Percentiles rank a stretch among this genome's conserved stretches.
These are phyloP conservation scores for Contarinia nasturtii DNA, from an alignment of 1,140 invertebrate species.

Conservation along the genomic window DNA sequence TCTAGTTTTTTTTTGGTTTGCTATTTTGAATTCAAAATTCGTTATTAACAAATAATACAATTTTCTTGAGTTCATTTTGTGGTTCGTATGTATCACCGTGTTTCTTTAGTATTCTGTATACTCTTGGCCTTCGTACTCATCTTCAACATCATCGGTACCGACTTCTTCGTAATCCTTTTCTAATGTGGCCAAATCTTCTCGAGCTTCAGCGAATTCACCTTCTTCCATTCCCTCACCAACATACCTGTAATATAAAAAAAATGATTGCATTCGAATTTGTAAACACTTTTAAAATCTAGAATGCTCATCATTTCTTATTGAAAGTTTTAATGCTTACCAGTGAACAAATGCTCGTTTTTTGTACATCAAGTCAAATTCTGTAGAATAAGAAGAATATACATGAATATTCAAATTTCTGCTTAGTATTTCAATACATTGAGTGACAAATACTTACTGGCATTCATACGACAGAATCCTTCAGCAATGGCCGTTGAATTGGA, in stretches of 20 bases:
- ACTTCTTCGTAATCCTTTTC: slow-evolving; percentile 31
- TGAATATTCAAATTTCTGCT: no score
- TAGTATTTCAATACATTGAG: no score
- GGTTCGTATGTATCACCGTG: no score
- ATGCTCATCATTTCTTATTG: slow-evolving; percentile 28
- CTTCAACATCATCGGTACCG: slow-evolving; percentile 8
- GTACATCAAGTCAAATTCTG: slow-evolving; percentile 49
- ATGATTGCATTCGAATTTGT: slow-evolving; percentile 34
- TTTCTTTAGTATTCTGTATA: no score
- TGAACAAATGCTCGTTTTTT: slow-evolving; percentile 52
- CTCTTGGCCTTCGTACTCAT: slow-evolving; percentile 8
- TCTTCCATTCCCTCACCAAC: slow-evolving; percentile 60
- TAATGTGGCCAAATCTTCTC: slow-evolving; percentile 51
- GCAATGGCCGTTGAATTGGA: slow-evolving; percentile 54
- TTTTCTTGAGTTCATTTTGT: no score
- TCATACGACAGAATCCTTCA: slow-evolving; percentile 47
- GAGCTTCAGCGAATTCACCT: slow-evolving; percentile 54
- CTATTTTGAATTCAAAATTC: no score
- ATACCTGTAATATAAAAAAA: slow-evolving; percentile 31
- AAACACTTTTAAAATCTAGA: slow-evolving; percentile 51
- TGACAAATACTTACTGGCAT: slow-evolving; percentile 26
- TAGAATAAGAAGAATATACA: no score
- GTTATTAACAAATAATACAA: no score
- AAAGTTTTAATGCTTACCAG: slow-evolving; percentile 43
- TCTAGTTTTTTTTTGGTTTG: no score